These are phyloP conservation scores for Nephrotoma appendiculata DNA, from an alignment of 2,888 invertebrate species.

Conservation along the genomic window DNA sequence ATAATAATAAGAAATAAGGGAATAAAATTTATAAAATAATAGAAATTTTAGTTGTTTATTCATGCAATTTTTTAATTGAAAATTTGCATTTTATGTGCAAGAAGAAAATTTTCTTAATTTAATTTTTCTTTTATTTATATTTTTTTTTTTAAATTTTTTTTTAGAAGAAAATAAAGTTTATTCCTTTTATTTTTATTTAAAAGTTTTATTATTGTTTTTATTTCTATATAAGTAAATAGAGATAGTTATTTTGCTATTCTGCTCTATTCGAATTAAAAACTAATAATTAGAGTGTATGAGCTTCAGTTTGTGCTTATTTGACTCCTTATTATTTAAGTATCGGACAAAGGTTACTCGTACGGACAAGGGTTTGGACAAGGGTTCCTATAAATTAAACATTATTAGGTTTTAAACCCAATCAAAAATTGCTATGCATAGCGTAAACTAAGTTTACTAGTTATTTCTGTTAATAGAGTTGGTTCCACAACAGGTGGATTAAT, in stretches of 20 bases:
- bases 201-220: background rate
- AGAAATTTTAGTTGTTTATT: background rate
- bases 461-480: too few relatives aligned
- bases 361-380: too few relatives aligned
- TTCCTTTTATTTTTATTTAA: background rate
- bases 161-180: background rate
- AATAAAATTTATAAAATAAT: background rate
- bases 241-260: background rate
- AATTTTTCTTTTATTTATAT: background rate
- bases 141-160: background rate
- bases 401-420: too few relatives aligned
- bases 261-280: background rate
- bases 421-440: too few relatives aligned
- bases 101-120: background rate
- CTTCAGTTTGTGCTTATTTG: background rate
- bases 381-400: too few relatives aligned
- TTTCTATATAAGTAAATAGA: background rate
- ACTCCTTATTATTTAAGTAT: background rate
- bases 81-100: background rate
- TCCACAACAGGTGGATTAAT: too few relatives aligned
- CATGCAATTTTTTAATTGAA: background rate
- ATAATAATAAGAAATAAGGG: background rate
- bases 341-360: too few relatives aligned
- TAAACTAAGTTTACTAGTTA: too few relatives aligned
- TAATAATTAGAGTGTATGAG: background rate